Evolutionary conservation across 2,888 invertebrate genomes (phyloP).

Genomic region (Megamerina dolium): DNA sequence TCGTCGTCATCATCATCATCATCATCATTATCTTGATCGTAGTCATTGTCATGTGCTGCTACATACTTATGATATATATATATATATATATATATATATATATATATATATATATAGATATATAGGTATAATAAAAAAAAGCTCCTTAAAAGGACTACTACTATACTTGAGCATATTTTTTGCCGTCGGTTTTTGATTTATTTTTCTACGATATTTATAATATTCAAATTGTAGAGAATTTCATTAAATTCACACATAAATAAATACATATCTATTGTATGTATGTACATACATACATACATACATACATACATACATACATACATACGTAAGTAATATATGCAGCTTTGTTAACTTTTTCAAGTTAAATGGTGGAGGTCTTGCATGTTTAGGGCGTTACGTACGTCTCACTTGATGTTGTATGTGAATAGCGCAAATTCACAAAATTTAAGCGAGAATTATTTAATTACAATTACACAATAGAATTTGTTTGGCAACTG

Average conservation of each 20-base stretch:
- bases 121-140: background rate
- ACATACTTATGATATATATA: too few relatives aligned
- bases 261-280: background rate
- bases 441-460: conserved; percentile 32
- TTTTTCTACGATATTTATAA: too few relatives aligned
- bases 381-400: too few relatives aligned
- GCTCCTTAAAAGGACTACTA: too few relatives aligned
- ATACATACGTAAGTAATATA: background rate
- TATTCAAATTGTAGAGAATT: too few relatives aligned
- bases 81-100: background rate
- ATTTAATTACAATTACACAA: conserved; percentile 43
- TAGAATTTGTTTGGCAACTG: conserved; percentile 41
- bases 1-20: conserved; percentile 1
- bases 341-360: too few relatives aligned
- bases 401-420: conserved; percentile 1
- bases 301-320: background rate
- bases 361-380: too few relatives aligned
- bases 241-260: too few relatives aligned
- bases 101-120: background rate
- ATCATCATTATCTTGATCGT: background rate
- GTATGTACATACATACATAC: background rate
- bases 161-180: too few relatives aligned
- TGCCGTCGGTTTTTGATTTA: too few relatives aligned
- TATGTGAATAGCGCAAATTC: conserved; percentile 11
- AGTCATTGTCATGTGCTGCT: too few relatives aligned